Evolutionary conservation across 2,113 vertebrate genomes (phyloP), one percentile per base, ranked within the genome.

Genomic region (Mormyrus iriodes): DNA sequence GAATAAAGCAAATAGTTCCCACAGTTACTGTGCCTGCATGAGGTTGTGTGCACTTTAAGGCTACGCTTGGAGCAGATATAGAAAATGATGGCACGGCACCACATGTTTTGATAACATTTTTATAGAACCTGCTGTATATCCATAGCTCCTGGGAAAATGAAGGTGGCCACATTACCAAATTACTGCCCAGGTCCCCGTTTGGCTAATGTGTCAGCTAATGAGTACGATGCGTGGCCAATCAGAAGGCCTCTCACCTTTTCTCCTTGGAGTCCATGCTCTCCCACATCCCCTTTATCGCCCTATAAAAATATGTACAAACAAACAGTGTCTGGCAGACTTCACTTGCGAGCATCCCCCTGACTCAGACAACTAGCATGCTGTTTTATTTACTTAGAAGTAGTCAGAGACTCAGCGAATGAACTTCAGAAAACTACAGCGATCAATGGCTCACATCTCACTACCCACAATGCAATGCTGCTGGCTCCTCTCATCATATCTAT

Each of bases 231-330:
- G n/a, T 19, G 44, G 48, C 35, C 21, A n/a, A 42, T 84, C 24
- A 83, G 19, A 44, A 21, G 51, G 7, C 4, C 6, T 90, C 91
- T 90, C 90, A 96, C 96, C 93, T 88, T 92, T 49, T 92, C 89
- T 52, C 95, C 95, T 85, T 95, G 93, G 51, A 82, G 91, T 91
- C 95, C 96, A 88, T 90, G 92, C 35, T 95, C 94, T 92, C 96
- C 96, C 21, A 49, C 87, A 79, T 94, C 95, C 51, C 96, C 96
- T 92, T 93, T 95, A 88, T 96, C 95, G 65, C 96, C 96, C 96
- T 96, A 90, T 46, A 90, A 86, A 88, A 53, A 3, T 35, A 85
- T 88, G 39, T 58, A 58, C 10, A 76, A n/a, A 89, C 13, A 82
- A n/a, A 46, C 24, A 31, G 35, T 15, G 3, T 51, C 24, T 46